phyloP scores from a whole-genome alignment of 2,113 vertebrate genomes.

The Chauna torquata region DNA sequence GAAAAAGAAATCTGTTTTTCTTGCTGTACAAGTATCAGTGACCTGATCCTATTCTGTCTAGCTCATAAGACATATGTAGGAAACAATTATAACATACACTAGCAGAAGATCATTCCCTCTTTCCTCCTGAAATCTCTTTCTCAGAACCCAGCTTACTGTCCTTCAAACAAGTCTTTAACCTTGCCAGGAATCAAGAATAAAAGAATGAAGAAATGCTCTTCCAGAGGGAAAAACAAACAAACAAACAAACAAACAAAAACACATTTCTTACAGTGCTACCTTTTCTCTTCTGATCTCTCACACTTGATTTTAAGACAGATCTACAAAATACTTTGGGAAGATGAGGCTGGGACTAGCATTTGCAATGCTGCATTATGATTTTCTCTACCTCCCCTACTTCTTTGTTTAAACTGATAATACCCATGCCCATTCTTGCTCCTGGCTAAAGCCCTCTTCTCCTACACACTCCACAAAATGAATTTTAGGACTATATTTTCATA shows the following conservation, averaged over 20 bases:
- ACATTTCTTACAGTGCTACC: background rate
- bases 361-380: background rate
- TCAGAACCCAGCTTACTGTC: background rate
- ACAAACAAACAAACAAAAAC: too few species aligned
- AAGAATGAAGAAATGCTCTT: background rate
- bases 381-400: background rate
- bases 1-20: background rate
- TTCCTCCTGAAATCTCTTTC: background rate
- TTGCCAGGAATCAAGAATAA: background rate
- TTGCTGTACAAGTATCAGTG: background rate
- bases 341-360: background rate
- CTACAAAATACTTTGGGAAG: background rate
- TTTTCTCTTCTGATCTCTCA: background rate
- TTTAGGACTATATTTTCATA: background rate
- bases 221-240: background rate
- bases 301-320: background rate
- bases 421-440: background rate
- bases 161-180: background rate
- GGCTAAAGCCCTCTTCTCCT: background rate
- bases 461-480: background rate
- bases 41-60: slow-evolving; percentile 23
- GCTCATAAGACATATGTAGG: background rate
- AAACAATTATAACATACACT: background rate
- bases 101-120: background rate
- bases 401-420: background rate